phyloP scores from a whole-genome alignment of 2,888 invertebrate genomes.

The Macaria notata region DNA sequence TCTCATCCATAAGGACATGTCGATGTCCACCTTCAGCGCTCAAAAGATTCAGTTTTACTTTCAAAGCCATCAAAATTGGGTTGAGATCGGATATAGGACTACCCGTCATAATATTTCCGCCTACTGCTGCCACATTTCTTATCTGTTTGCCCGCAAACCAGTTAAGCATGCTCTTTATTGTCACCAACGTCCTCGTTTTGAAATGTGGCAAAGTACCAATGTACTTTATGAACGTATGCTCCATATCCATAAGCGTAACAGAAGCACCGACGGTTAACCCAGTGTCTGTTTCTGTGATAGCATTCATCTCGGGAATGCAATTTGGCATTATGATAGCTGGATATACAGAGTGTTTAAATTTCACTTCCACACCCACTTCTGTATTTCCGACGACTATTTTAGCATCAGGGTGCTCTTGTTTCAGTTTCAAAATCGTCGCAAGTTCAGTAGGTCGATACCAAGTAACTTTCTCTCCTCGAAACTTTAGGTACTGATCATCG shows the following conservation, averaged over 20 bases:
- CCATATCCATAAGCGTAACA: slow-evolving; percentile 90
- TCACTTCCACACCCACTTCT: slow-evolving; percentile 92
- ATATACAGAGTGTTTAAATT: slow-evolving; percentile 89
- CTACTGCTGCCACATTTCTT: slow-evolving; percentile 95
- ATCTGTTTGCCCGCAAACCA: slow-evolving; percentile 99
- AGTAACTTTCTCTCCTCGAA: slow-evolving; percentile 78
- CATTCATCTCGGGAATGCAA: slow-evolving; percentile 89
- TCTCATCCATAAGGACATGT: slow-evolving; percentile 86
- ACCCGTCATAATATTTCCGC: slow-evolving; percentile 97
- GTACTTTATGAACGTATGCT: slow-evolving; percentile 83
- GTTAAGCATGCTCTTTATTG: slow-evolving; percentile 92
- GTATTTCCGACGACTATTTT: slow-evolving; percentile 92
- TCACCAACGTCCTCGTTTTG: slow-evolving; percentile 85
- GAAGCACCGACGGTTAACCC: slow-evolving; percentile 91
- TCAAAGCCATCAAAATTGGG: slow-evolving; percentile 93
- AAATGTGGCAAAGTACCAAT: slow-evolving; percentile 81
- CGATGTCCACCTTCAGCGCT: slow-evolving; percentile 81
- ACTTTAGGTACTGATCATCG: slow-evolving; percentile 79
- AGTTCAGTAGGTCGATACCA: slow-evolving; percentile 88
- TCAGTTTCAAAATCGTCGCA: slow-evolving; percentile 83
- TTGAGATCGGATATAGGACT: slow-evolving; percentile 98
- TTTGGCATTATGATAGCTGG: slow-evolving; percentile 93
- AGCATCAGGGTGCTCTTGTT: slow-evolving; percentile 84
- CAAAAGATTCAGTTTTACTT: slow-evolving; percentile 87
- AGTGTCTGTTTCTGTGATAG: slow-evolving; percentile 77